Evolutionary conservation across 2,888 invertebrate genomes (phyloP).

Genomic region (Agonopterix subpropinquella): DNA sequence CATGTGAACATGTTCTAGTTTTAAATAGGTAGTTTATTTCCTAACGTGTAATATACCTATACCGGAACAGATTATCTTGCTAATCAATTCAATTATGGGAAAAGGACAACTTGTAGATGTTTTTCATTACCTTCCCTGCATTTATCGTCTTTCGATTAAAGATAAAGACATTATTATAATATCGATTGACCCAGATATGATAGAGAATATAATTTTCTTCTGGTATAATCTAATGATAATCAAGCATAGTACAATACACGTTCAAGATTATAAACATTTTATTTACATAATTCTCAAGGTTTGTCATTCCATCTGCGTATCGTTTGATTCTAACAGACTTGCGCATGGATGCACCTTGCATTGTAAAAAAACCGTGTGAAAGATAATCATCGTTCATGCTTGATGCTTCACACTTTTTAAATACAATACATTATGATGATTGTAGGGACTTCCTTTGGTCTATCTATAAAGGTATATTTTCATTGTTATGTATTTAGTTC

Average conservation of each 20-base stretch:
- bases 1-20: too few relatives aligned
- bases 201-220: slow-evolving; percentile 10
- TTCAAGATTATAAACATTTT: slow-evolving; percentile 5
- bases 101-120: slow-evolving; percentile 24
- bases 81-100: slow-evolving; percentile 31
- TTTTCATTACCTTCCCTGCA: neutral
- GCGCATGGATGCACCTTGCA: slow-evolving; percentile 7
- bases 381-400: neutral
- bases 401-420: too few relatives aligned
- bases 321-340: slow-evolving; percentile 4
- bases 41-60: neutral
- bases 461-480: too few relatives aligned
- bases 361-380: slow-evolving; percentile 9
- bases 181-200: slow-evolving; percentile 9
- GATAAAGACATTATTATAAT: slow-evolving; percentile 5
- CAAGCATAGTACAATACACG: slow-evolving; percentile 1
- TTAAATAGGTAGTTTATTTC: too few relatives aligned
- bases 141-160: neutral
- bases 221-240: slow-evolving; percentile 11
- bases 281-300: slow-evolving; percentile 9
- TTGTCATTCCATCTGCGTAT: slow-evolving; percentile 6
- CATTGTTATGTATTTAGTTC: too few relatives aligned
- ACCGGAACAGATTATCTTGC: slow-evolving; percentile 16
- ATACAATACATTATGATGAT: too few relatives aligned
- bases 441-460: too few relatives aligned